phyloP scores from a whole-genome alignment of 2,113 vertebrate genomes.

The Gobio gobio region DNA sequence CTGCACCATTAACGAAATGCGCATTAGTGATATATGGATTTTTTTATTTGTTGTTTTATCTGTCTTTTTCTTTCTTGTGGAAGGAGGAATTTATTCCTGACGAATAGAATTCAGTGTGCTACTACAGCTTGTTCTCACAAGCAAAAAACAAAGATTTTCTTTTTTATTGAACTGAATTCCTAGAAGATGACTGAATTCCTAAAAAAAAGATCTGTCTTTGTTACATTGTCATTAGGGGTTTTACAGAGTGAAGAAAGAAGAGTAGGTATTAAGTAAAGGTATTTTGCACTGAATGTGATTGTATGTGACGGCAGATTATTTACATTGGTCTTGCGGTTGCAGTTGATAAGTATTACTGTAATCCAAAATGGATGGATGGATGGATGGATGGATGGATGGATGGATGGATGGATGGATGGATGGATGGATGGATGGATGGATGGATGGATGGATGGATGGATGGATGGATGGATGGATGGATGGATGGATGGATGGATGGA shows the following conservation, averaged over 20 bases:
- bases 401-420: too few relatives aligned
- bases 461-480: too few relatives aligned
- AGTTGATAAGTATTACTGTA: background rate
- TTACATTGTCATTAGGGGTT: background rate
- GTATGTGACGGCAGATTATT: background rate
- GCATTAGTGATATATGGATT: background rate
- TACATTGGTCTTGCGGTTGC: background rate
- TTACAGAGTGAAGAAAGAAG: background rate
- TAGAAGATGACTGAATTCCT: background rate
- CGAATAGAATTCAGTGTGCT: background rate
- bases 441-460: too few relatives aligned
- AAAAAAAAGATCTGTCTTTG: background rate
- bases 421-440: too few relatives aligned
- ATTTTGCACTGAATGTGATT: background rate
- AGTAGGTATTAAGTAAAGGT: too few relatives aligned
- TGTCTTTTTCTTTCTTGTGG: constrained; percentile 2
- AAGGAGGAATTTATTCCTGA: constrained; percentile 22
- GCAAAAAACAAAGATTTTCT: background rate
- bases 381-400: too few relatives aligned
- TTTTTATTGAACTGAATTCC: background rate
- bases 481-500: too few relatives aligned
- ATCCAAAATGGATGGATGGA: too few relatives aligned
- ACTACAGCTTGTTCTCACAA: background rate
- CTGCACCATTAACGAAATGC: background rate
- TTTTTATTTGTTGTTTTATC: background rate